phyloP scores from a whole-genome alignment of 2,113 vertebrate species.

The Sturnira hondurensis region DNA sequence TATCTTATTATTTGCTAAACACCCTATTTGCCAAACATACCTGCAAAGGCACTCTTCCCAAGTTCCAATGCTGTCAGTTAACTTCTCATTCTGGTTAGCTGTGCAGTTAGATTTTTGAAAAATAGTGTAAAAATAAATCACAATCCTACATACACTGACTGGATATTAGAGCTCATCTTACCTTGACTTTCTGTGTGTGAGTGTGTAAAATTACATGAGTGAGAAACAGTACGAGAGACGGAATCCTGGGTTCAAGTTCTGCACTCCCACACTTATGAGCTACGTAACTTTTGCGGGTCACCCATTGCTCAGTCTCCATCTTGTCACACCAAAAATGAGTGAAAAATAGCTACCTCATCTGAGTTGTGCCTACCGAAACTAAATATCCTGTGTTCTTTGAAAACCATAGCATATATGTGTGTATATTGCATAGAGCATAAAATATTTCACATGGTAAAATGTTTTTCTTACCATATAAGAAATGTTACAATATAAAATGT shows the following conservation, averaged over 20 bases:
- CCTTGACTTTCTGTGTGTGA: neutral
- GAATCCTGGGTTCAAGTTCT: neutral
- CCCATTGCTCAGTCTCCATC: neutral
- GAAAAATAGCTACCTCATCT: neutral
- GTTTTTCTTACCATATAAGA: neutral
- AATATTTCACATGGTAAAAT: neutral
- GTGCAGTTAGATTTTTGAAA: neutral
- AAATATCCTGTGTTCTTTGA: neutral
- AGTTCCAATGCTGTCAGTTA: too few species aligned
- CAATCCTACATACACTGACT: neutral
- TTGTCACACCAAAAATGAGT: neutral
- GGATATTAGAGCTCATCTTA: neutral
- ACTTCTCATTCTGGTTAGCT: neutral
- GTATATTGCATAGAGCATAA: neutral
- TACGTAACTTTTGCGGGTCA: neutral
- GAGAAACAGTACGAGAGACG: neutral
- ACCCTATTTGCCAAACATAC: neutral
- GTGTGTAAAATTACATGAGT: neutral
- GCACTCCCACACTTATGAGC: rapidly evolving
- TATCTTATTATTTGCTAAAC: neutral
- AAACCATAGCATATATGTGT: neutral
- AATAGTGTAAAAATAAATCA: neutral
- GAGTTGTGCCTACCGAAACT: neutral
- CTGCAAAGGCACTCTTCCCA: neutral
- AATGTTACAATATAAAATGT: neutral